phyloP scores from a whole-genome alignment of 2,113 vertebrate genomes.

The Nipponia nippon region DNA sequence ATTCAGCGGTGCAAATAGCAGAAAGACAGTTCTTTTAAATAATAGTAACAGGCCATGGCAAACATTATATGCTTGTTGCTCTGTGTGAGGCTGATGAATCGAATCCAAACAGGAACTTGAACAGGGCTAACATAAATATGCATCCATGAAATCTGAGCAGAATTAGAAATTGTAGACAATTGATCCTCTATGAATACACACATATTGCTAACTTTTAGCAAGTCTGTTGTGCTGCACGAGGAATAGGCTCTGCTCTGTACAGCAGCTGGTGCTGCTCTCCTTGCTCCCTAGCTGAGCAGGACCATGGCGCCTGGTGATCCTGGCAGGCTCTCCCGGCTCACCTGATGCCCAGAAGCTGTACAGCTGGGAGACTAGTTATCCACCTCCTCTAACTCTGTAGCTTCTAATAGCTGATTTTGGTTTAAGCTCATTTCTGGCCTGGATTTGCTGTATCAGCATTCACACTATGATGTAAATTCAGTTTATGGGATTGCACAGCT shows the following conservation, averaged over 20 bases:
- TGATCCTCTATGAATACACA: neutral
- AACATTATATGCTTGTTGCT: neutral
- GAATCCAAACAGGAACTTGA: neutral
- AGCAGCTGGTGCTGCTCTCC: neutral
- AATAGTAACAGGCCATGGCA: neutral
- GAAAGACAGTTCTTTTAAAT: neutral
- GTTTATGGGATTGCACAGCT: neutral
- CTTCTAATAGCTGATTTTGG: neutral
- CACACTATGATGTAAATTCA: neutral
- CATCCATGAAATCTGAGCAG: neutral
- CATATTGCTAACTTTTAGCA: neutral
- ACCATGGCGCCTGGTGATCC: neutral
- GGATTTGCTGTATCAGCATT: neutral
- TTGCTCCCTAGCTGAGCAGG: neutral
- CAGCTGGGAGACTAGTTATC: neutral
- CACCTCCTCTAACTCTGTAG: neutral
- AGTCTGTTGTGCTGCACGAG: neutral
- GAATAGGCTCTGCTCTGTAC: neutral
- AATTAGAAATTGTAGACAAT: neutral
- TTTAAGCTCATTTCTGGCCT: neutral
- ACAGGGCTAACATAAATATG: neutral
- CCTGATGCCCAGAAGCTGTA: neutral
- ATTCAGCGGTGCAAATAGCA: neutral
- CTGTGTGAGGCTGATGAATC: neutral
- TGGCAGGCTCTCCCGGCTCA: neutral